Evolutionary conservation across 2,888 invertebrate species (phyloP), one percentile per base, ranked within the genome.

Genomic region (Drosophila formosana): DNA sequence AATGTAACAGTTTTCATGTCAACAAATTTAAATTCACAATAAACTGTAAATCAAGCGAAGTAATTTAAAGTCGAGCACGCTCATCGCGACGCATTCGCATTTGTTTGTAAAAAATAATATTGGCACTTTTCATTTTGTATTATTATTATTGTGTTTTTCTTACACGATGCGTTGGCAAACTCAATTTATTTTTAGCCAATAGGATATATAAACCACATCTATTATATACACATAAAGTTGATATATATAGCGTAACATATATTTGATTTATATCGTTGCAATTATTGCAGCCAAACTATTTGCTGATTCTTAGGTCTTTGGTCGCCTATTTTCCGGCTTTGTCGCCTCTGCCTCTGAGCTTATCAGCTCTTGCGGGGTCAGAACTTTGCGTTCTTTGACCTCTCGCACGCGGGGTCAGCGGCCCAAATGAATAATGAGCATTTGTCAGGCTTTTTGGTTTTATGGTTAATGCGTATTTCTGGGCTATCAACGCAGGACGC

Each of bases 401-500:
- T 68, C 76, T 52, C 28, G 53, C 25, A 6, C 23, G 26, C 9
- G 77, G 66, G 76, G 76, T 79, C 76, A 76, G 77, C 61, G 78
- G 63, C 73, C 79, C 67, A 75, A 63, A 78, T 78, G 81, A 78
- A 72, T 82, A 82, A 82, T 80, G 82, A 75, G 79, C 75, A 72
- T 78, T 80, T 75, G 80, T 78, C 82, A 78, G 78, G 78, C 78
- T 61, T 77, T 76, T 75, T 39, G 74, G 50, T 75, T 75, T 60
- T 65, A 55, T 75, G 79, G 52, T 74, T 78, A 80, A 62, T 80
- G 87, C 67, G 51, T 83, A 73, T 65, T 49, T 62, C 37, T 61
- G 57, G 65, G 25, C 53, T 67, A 74, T 73, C 75, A 74, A 67
- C 78, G 63, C 79, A 74, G 65, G 58, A 69, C 70, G 75, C 39